A percentile compares a stretch with the other conserved stretches of the same genome.
These are phyloP conservation scores for Neostethus bicornis DNA, from an alignment of 2,797 vertebrate genomes.

Conservation along the genomic window DNA sequence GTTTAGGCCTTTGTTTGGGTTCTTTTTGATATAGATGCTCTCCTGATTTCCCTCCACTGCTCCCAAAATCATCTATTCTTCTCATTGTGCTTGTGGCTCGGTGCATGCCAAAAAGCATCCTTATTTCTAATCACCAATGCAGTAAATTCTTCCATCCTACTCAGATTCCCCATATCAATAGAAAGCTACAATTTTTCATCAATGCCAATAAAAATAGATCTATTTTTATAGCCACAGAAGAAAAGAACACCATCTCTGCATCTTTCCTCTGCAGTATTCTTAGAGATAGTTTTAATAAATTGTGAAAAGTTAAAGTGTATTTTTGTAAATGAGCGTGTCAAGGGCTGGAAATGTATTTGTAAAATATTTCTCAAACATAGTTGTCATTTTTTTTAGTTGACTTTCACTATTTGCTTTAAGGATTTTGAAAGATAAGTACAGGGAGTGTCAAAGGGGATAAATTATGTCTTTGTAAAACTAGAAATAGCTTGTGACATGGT, in stretches of 20 bases:
- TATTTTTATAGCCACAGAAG: conserved; percentile 58
- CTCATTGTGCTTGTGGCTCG: conserved; percentile 6
- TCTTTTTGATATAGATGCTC: conserved; percentile 38
- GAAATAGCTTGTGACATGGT: no score
- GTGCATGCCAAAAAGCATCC: conserved; percentile 39
- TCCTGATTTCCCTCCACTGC: neutral
- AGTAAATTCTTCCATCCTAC: conserved; percentile 52
- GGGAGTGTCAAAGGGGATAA: no score
- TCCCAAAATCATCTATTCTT: conserved; percentile 13
- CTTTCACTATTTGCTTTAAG: no score
- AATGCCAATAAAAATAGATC: conserved; percentile 61
- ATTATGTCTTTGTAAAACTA: no score
- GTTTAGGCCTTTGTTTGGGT: conserved; percentile 54
- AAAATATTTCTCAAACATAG: no score
- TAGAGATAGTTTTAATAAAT: conserved; percentile 1
- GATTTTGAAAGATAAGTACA: no score
- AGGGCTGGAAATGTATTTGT: conserved; percentile 4
- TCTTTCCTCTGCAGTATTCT: conserved; percentile 35
- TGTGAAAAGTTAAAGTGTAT: conserved; percentile 10
- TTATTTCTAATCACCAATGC: conserved; percentile 53
- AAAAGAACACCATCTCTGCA: conserved; percentile 31
- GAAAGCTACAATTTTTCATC: conserved; percentile 63
- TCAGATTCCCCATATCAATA: conserved; percentile 53
- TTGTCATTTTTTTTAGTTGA: no score
- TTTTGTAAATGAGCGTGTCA: conserved; percentile 24